phyloP scores from a whole-genome alignment of 2,888 invertebrate species.

The Agonopterix heracliana region DNA sequence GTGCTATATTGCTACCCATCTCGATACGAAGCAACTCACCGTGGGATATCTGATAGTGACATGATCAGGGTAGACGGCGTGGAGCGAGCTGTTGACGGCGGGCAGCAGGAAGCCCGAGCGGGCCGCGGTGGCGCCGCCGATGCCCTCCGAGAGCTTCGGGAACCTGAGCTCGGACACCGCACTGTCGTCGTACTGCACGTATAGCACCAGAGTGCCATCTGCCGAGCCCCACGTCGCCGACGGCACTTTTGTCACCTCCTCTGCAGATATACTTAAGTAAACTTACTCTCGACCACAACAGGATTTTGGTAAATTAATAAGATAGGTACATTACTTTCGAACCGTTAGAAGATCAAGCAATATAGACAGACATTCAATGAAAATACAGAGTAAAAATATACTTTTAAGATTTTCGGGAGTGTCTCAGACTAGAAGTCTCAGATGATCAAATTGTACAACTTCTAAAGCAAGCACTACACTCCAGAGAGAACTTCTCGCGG shows the following conservation, averaged over 20 bases:
- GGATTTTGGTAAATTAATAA: too few relatives aligned
- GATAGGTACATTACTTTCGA: too few relatives aligned
- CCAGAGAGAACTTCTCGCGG: too few relatives aligned
- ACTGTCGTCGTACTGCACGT: slow-evolving; percentile 90
- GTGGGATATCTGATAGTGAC: slow-evolving; percentile 90
- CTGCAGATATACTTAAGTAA: slow-evolving; percentile 74
- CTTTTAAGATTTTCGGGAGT: too few relatives aligned
- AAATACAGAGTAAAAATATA: too few relatives aligned
- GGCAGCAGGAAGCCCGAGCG: slow-evolving; percentile 68
- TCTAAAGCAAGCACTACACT: too few relatives aligned
- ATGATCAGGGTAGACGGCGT: slow-evolving; percentile 85
- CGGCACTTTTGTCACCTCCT: slow-evolving; percentile 89
- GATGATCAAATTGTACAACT: too few relatives aligned
- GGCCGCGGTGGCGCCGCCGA: slow-evolving; percentile 77
- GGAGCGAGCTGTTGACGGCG: slow-evolving; percentile 58
- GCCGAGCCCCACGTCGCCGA: slow-evolving; percentile 92
- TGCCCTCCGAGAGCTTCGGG: slow-evolving; percentile 86
- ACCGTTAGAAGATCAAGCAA: too few relatives aligned
- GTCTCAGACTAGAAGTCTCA: too few relatives aligned
- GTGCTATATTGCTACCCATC: too few relatives aligned
- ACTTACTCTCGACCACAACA: too few relatives aligned
- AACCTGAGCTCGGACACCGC: slow-evolving; percentile 85
- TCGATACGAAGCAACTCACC: slow-evolving; percentile 62
- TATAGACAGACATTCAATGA: too few relatives aligned
- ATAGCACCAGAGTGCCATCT: slow-evolving; percentile 89